Percentiles rank a stretch among this genome's conserved stretches.
Conservation (phyloP, 1,140 invertebrate genomes). For the Drosophila ogumai region DNA sequence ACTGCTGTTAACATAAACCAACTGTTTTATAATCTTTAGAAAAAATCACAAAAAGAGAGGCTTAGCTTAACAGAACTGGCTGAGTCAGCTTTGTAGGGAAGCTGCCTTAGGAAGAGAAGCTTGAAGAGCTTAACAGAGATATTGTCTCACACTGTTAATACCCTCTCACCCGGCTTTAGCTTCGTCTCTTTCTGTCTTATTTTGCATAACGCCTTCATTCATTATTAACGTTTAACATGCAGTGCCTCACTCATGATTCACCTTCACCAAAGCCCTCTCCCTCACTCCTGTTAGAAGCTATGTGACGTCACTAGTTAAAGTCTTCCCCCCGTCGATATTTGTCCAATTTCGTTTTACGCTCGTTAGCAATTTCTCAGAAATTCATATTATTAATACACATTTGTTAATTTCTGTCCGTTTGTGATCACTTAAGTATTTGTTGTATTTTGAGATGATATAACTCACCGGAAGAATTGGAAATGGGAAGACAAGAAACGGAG, state of each 20-base stretch:
- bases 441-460: constrained; percentile 36
- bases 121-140: constrained; percentile 8
- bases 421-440: constrained; percentile 26
- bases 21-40: constrained; percentile 44
- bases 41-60: not conserved
- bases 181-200: not conserved
- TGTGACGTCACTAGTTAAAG: constrained; percentile 59
- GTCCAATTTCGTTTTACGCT: not conserved
- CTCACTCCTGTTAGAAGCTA: constrained; percentile 15
- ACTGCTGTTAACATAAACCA: constrained; percentile 22
- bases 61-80: constrained; percentile 4
- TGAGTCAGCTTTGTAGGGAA: constrained; percentile 1
- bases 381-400: constrained; percentile 67
- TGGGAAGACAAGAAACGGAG: not conserved
- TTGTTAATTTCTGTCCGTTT: constrained; percentile 45
- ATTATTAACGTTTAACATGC: constrained; percentile 43
- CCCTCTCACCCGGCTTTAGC: not conserved
- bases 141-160: not conserved
- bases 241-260: constrained; percentile 55
- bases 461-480: constrained; percentile 21
- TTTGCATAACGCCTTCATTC: constrained; percentile 18
- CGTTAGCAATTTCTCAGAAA: constrained; percentile 63
- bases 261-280: constrained; percentile 44
- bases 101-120: too few relatives aligned
- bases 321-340: constrained; percentile 8